phyloP scores from a whole-genome alignment of 2,113 vertebrate species.

The Cottus gobio region DNA sequence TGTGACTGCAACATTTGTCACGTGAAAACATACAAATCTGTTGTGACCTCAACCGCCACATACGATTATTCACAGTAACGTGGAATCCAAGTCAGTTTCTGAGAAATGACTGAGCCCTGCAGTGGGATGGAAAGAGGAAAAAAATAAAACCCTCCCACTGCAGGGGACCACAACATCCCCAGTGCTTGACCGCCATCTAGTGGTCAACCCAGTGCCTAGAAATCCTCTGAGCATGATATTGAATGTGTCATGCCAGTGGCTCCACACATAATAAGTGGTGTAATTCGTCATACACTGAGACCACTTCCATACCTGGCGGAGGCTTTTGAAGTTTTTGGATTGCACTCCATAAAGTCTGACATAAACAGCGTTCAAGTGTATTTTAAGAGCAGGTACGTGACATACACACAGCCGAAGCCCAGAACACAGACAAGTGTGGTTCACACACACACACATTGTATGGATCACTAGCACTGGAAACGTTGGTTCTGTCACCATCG shows the following conservation, averaged over 20 bases:
- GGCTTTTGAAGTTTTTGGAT: slow-evolving; percentile 41
- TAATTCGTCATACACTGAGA: slow-evolving; percentile 21
- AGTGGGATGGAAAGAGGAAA: neutral
- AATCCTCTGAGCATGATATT: neutral
- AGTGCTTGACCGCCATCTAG: slow-evolving; percentile 65
- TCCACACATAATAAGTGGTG: slow-evolving; percentile 13
- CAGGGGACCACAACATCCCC: neutral
- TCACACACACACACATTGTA: neutral
- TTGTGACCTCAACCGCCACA: neutral
- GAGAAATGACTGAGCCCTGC: neutral
- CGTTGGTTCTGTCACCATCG: neutral
- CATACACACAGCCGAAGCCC: neutral
- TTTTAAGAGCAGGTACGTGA: slow-evolving; percentile 18
- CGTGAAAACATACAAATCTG: neutral
- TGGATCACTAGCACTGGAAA: neutral
- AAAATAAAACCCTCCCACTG: neutral
- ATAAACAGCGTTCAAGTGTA: neutral
- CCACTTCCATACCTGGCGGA: slow-evolving; percentile 17
- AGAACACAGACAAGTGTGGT: neutral
- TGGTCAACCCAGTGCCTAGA: slow-evolving; percentile 19
- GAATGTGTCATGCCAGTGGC: slow-evolving; percentile 25
- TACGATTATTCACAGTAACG: neutral
- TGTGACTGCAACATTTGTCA: neutral
- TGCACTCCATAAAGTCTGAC: slow-evolving; percentile 22
- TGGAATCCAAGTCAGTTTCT: neutral